Evolutionary conservation across 2,888 invertebrate genomes (phyloP).

Genomic region (Brachyptera risi): DNA sequence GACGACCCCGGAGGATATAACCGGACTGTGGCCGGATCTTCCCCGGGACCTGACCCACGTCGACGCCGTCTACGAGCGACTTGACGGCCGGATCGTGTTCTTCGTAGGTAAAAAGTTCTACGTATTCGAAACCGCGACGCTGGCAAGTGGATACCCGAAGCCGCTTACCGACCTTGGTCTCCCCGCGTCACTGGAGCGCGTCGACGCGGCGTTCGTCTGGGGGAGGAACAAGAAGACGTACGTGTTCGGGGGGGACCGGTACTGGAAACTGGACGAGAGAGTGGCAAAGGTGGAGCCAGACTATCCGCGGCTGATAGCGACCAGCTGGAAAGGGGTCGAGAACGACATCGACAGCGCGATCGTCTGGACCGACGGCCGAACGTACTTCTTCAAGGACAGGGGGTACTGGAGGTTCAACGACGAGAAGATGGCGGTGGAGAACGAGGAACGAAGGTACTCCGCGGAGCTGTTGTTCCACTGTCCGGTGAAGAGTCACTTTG

Average conservation of each 20-base stretch:
- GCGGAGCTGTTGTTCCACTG: too few species aligned
- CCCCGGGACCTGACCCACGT: constrained; percentile 56
- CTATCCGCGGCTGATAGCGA: constrained; percentile 58
- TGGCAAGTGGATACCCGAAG: too few species aligned
- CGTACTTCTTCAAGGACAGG: constrained; percentile 72
- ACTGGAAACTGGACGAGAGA: constrained; percentile 65
- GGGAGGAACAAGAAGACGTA: constrained; percentile 60
- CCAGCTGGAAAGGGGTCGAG: constrained; percentile 66
- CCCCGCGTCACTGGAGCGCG: constrained; percentile 53
- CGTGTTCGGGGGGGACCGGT: constrained; percentile 58
- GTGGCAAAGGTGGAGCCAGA: constrained; percentile 55
- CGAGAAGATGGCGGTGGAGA: constrained; percentile 52
- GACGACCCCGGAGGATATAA: background rate
- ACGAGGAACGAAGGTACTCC: constrained; percentile 40
- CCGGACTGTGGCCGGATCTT: constrained; percentile 42
- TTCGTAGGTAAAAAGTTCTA: constrained; percentile 52
- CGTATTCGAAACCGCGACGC: background rate
- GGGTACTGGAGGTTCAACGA: constrained; percentile 74
- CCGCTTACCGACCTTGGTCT: constrained; percentile 62
- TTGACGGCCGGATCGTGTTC: constrained; percentile 61
- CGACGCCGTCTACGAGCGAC: constrained; percentile 66
- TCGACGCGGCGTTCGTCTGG: constrained; percentile 70
- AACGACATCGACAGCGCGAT: constrained; percentile 70
- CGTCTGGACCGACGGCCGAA: constrained; percentile 67
- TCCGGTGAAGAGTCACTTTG: background rate